A percentile compares a stretch with the other conserved stretches of the same genome.
These are phyloP conservation scores for Cyclargus thomasi DNA, from an alignment of 1,140 invertebrate genomes.

Conservation along the genomic window DNA sequence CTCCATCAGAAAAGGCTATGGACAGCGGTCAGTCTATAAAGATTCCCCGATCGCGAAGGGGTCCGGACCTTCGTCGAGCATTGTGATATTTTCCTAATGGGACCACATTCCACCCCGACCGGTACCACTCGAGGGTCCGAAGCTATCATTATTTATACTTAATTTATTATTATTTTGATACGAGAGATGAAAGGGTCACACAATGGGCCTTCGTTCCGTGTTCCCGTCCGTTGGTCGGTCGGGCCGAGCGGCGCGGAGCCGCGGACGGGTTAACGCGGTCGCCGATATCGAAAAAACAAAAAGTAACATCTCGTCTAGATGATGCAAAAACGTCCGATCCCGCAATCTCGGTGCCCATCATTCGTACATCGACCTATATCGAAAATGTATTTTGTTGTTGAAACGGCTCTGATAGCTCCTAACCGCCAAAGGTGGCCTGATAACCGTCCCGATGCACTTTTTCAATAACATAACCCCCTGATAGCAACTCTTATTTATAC, in stretches of 20 bases:
- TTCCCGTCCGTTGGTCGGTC: constrained; percentile 51
- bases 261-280: constrained; percentile 20
- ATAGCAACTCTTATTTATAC: not conserved
- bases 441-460: constrained; percentile 13
- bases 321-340: not conserved
- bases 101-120: constrained; percentile 64
- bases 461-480: constrained; percentile 8
- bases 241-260: constrained; percentile 20
- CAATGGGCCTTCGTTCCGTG: constrained; percentile 53
- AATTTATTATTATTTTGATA: constrained; percentile 75
- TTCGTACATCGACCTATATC: constrained; percentile 9
- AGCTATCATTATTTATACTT: constrained; percentile 63
- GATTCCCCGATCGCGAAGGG: constrained; percentile 62
- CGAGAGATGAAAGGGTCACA: constrained; percentile 64
- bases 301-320: not conserved
- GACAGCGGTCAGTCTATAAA: constrained; percentile 69
- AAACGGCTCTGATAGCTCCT: not conserved
- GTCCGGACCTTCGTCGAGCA: constrained; percentile 49
- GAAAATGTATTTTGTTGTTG: constrained; percentile 7
- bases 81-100: constrained; percentile 69
- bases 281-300: not conserved
- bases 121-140: constrained; percentile 43
- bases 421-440: constrained; percentile 20
- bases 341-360: not conserved
- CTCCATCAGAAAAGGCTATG: constrained; percentile 45